Conservation (phyloP, 2,113 vertebrate genomes). For the Burhinus oedicnemus region DNA sequence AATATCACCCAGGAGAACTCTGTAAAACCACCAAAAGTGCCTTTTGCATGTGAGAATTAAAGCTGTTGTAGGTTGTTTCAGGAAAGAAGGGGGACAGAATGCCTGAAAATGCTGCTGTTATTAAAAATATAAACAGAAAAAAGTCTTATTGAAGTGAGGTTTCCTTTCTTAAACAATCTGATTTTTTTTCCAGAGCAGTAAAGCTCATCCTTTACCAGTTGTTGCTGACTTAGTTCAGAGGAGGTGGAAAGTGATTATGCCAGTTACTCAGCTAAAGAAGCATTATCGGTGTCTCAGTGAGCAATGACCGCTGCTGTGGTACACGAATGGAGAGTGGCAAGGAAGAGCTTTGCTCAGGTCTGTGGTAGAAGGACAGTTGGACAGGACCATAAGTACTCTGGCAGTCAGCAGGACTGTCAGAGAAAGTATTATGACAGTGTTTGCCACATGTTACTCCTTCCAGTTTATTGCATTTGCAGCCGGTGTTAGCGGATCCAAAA, state of each 20-base stretch:
- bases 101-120: not conserved
- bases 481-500: not conserved
- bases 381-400: not conserved
- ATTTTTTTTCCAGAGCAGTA: not conserved
- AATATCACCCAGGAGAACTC: not conserved
- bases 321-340: not conserved
- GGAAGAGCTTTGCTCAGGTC: not conserved
- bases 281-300: fast-evolving
- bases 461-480: not conserved
- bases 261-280: not conserved
- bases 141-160: fast-evolving
- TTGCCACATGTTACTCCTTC: not conserved
- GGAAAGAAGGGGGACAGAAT: fast-evolving
- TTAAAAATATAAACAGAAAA: not conserved
- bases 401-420: not conserved
- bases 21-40: not conserved
- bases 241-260: not conserved
- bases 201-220: not conserved
- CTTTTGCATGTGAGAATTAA: not conserved
- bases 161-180: not conserved
- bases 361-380: not conserved
- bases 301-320: fast-evolving
- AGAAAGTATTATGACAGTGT: not conserved
- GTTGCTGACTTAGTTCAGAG: not conserved
- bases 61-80: not conserved